Percentiles rank a stretch among this genome's conserved stretches.
These are phyloP conservation scores for Caracal caracal DNA, from an alignment of 2,113 vertebrate species.

Conservation along the genomic window DNA sequence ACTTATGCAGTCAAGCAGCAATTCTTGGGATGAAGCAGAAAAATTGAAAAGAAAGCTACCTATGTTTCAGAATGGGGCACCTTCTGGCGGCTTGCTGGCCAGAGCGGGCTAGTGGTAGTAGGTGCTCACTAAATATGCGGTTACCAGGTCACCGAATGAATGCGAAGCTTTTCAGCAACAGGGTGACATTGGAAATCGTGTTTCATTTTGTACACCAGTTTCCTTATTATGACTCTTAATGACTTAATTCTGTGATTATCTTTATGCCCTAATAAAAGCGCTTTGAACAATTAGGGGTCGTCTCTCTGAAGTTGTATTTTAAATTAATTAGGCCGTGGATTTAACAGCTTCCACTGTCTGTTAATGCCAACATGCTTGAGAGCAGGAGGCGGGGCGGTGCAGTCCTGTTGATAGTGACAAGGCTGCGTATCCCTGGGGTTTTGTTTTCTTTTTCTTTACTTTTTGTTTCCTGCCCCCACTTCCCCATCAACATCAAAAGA, in stretches of 20 bases:
- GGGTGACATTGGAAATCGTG: not conserved
- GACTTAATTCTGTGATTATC: conserved; percentile 70
- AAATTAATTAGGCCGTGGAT: conserved; percentile 69
- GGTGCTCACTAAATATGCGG: conserved; percentile 23
- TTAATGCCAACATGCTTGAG: not conserved
- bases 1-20: not conserved
- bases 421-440: not conserved
- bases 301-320: conserved; percentile 72
- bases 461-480: fast-evolving
- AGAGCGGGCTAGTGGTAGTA: not conserved
- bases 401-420: conserved; percentile 4
- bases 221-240: conserved; percentile 64
- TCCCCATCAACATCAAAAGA: not conserved
- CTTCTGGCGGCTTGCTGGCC: not conserved
- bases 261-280: conserved; percentile 71
- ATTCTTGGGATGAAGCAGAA: not conserved
- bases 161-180: not conserved
- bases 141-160: conserved; percentile 18
- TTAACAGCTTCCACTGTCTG: conserved; percentile 59
- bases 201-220: not conserved
- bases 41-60: not conserved
- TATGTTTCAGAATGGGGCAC: not conserved
- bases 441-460: not conserved
- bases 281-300: conserved; percentile 64
- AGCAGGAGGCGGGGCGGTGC: not conserved